phyloP scores from a whole-genome alignment of 1,140 invertebrate species.

The Ctenoplectra terminalis region DNA sequence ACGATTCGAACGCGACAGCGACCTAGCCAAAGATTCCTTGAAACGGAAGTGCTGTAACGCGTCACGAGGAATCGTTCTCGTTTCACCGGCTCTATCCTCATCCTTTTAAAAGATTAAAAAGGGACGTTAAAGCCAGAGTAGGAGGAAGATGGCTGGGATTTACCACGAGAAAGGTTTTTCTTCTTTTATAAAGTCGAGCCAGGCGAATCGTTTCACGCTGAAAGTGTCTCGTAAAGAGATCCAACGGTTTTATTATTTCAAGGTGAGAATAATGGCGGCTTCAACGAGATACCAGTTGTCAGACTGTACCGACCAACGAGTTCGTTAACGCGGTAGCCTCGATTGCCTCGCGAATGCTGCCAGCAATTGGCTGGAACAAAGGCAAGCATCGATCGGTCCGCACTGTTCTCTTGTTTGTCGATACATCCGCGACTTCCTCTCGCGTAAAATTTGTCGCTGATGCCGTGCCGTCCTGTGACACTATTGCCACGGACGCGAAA shows the following conservation, averaged over 20 bases:
- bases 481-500: too few species aligned
- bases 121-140: not conserved
- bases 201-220: not conserved
- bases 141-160: constrained; percentile 29
- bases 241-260: constrained; percentile 34
- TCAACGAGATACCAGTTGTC: constrained; percentile 1
- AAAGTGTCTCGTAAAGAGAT: constrained; percentile 14
- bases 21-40: not conserved
- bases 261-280: not conserved
- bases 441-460: constrained; percentile 1
- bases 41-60: constrained; percentile 39
- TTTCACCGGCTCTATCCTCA: not conserved
- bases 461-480: not conserved
- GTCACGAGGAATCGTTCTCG: constrained; percentile 22
- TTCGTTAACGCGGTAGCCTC: constrained; percentile 5
- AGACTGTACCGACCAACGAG: not conserved
- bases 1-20: not conserved
- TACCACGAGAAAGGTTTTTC: constrained; percentile 31
- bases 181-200: not conserved
- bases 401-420: not conserved
- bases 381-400: not conserved
- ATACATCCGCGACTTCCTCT: not conserved
- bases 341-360: constrained; percentile 7
- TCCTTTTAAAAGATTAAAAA: constrained; percentile 58
- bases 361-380: not conserved